Evolutionary conservation across 2,113 vertebrate genomes (phyloP), one percentile per base, ranked within the genome.

Genomic region (Blennius ocellaris): DNA sequence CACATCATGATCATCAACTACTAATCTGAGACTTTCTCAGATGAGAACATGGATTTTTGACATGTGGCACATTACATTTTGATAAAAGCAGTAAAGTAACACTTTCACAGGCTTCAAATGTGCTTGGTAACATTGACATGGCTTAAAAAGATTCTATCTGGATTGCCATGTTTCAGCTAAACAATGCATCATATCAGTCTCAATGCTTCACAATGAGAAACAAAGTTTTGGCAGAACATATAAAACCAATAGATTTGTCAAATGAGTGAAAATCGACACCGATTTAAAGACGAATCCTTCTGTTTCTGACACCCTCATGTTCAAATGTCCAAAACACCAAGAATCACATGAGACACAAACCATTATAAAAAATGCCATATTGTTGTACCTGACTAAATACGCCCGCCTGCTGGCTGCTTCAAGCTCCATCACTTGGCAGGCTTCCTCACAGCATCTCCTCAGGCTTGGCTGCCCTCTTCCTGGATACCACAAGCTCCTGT

Each of bases 321-420:
- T 30, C 21, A 7, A 59, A 6, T 16, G 7, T 49, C 52, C 1
- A 38, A 38, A 17, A 38, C 11, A 17, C n/a, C 37, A 0, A 57
- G 3, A 73, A 51, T 58, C 6, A 15, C 41, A 61, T 10, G 5
- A 63, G 63, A 56, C 9, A 45, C 56, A 43, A 40, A 63, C 9
- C 4, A 62, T 41, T 47, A 67, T 63, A 58, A 80, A 80, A 74
- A 61, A 53, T 76, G 64, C 51, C 86, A 81, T 77, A 79, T 78
- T 82, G 74, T 49, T 62, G 65, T 89, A 93, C 91, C 91, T 92
- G 85, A 89, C 48, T 82, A 86, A 69, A 55, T 61, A 82, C 38
- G 69, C 50, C 53, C 69, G 64, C 78, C 85, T 87, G 83, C 66
- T 80, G 60, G 30, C 56, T 53, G 53, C 61, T 66, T 84, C 79